Evolutionary conservation across 2,888 invertebrate genomes (phyloP).

Genomic region (Alloplasta piceator): DNA sequence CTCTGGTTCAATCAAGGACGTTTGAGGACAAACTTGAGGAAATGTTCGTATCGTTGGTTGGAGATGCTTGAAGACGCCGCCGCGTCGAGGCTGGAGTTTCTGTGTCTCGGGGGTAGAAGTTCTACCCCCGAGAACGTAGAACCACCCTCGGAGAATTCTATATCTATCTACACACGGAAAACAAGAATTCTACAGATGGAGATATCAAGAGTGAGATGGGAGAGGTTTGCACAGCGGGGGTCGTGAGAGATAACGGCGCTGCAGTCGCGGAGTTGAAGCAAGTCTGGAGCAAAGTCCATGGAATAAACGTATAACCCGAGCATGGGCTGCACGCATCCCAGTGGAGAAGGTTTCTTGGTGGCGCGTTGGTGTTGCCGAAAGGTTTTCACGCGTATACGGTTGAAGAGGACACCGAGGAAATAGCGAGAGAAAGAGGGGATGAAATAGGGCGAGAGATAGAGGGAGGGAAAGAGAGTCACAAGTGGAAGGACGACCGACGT

Average conservation of each 20-base stretch:
- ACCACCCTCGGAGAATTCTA: background rate
- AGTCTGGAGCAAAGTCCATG: background rate
- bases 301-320: background rate
- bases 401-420: slow-evolving; percentile 57
- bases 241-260: background rate
- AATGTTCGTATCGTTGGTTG: slow-evolving; percentile 55
- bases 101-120: slow-evolving; percentile 15
- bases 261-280: slow-evolving; percentile 30
- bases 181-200: background rate
- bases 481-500: slow-evolving; percentile 60
- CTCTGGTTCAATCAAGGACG: background rate
- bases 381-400: slow-evolving; percentile 45
- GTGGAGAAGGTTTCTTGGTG: slow-evolving; percentile 30
- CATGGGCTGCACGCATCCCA: slow-evolving; percentile 15
- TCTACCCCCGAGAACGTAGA: too few species aligned
- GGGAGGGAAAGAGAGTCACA: slow-evolving; percentile 37
- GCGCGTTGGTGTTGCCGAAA: slow-evolving; percentile 46
- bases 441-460: slow-evolving; percentile 15
- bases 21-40: slow-evolving; percentile 51
- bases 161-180: background rate
- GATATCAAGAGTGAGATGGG: slow-evolving; percentile 6
- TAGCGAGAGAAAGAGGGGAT: slow-evolving; percentile 36
- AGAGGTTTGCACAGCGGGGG: slow-evolving; percentile 24
- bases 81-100: slow-evolving; percentile 32
- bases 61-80: slow-evolving; percentile 7